Conservation (phyloP, 2,888 invertebrate species). For the Monoplex corrugatus region DNA sequence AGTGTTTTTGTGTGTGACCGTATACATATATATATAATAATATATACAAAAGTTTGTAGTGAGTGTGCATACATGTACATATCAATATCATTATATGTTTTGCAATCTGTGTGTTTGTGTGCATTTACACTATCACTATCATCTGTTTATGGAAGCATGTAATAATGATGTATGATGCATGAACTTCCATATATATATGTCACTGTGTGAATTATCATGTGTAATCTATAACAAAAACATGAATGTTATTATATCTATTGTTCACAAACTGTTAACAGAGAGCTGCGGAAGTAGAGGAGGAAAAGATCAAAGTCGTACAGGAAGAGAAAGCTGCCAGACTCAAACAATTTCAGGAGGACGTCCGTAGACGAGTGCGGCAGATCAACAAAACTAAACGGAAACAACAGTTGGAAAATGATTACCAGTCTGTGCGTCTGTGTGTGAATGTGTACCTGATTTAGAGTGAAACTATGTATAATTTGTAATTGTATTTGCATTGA, state of each 20-base stretch:
- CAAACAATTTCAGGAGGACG: slow-evolving; percentile 75
- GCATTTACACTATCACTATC: not conserved
- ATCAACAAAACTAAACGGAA: slow-evolving; percentile 64
- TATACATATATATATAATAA: not conserved
- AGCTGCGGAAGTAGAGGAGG: slow-evolving; percentile 72
- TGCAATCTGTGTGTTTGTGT: not conserved
- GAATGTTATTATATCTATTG: too few relatives aligned
- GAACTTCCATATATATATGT: too few relatives aligned
- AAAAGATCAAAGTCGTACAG: slow-evolving; percentile 64
- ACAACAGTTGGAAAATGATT: slow-evolving; percentile 70
- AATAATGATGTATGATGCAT: too few relatives aligned
- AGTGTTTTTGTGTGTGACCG: too few relatives aligned
- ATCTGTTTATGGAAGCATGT: too few relatives aligned
- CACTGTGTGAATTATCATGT: too few relatives aligned
- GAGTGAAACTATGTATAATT: not conserved
- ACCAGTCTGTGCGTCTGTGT: slow-evolving; percentile 70
- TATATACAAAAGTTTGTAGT: not conserved
- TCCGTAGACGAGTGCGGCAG: slow-evolving; percentile 70
- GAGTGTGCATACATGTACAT: not conserved
- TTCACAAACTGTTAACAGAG: slow-evolving; percentile 63
- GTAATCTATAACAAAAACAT: too few relatives aligned
- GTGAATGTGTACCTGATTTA: not conserved
- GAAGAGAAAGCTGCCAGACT: slow-evolving; percentile 73
- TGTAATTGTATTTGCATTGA: too few relatives aligned
- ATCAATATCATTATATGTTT: not conserved